Evolutionary conservation across 1,140 invertebrate species (phyloP).

Genomic region (Papilio glaucus): DNA sequence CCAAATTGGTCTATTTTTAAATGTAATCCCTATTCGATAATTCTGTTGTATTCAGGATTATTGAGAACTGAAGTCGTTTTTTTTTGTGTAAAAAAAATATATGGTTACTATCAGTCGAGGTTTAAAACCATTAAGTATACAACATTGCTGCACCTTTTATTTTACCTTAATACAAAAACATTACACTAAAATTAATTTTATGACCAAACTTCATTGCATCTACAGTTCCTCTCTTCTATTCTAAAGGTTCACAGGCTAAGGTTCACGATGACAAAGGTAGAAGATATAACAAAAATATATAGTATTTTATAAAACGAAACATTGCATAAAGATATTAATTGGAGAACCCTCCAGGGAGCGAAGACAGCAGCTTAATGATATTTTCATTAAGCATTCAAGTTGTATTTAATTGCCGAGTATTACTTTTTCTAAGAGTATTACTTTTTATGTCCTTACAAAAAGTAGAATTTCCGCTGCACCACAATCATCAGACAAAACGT

Average conservation of each 20-base stretch:
- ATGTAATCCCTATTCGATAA: no score
- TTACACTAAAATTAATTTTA: no score
- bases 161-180: no score
- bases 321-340: background rate
- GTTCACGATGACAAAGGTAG: background rate
- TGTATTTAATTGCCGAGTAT: background rate
- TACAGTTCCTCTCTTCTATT: background rate
- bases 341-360: background rate
- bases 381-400: background rate
- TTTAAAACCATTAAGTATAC: no score
- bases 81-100: no score
- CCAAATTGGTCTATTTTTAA: no score
- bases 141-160: no score
- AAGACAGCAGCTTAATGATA: background rate
- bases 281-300: background rate
- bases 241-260: background rate
- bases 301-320: background rate
- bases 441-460: background rate
- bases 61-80: no score
- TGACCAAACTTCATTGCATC: no score
- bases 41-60: no score
- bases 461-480: background rate
- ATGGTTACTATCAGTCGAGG: no score
- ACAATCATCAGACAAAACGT: background rate
- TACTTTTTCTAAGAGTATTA: background rate